Evolutionary conservation across 1,140 invertebrate species (phyloP), one percentile per base, ranked within the genome.

Genomic region (Aphelenchoides fujianensis): DNA sequence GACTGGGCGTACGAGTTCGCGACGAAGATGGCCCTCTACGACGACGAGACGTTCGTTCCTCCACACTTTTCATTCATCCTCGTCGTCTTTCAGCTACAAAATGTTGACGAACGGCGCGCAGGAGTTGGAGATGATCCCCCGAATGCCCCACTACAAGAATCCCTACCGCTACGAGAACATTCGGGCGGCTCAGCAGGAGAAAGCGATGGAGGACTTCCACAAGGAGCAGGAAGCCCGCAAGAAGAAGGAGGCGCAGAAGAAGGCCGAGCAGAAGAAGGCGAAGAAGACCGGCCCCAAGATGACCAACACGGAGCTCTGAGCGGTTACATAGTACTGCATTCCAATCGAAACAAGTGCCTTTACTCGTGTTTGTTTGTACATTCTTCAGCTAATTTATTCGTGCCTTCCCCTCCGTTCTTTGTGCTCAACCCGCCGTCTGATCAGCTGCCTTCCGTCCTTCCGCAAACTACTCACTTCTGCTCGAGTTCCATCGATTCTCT

Each of bases 1-100:
- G 32, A 66, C n/a, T 66, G 63, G 63, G 19, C 36, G 3, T 66
- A 19, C 16, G 63, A 66, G 31, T 66, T 66, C 32, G 31, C 32
- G 0, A 12, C 16, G 23, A 64, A 66, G 53, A 66, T 66, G 63
- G 63, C 16, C 1, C 16, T 66, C 31, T 66, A 66, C 31, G 63
- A 66, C 28, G 32, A 30, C 1, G 63, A 31, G 30, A 66, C 63
- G 9, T 12, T n/a, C n/a, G n/a, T n/a, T n/a, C n/a, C n/a, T n/a
- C n/a, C n/a, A n/a, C n/a, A n/a, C n/a, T n/a, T n/a, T n/a, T n/a
- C n/a, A n/a, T n/a, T n/a, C n/a, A n/a, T n/a, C n/a, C n/a, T n/a
- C n/a, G n/a, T n/a, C n/a, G n/a, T n/a, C n/a, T n/a, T n/a, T n/a
- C n/a, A n/a, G n/a, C n/a, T n/a, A 30, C 32, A 66, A 66, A 12